phyloP scores from a whole-genome alignment of 2,888 invertebrate genomes.

The Cabera pusaria region DNA sequence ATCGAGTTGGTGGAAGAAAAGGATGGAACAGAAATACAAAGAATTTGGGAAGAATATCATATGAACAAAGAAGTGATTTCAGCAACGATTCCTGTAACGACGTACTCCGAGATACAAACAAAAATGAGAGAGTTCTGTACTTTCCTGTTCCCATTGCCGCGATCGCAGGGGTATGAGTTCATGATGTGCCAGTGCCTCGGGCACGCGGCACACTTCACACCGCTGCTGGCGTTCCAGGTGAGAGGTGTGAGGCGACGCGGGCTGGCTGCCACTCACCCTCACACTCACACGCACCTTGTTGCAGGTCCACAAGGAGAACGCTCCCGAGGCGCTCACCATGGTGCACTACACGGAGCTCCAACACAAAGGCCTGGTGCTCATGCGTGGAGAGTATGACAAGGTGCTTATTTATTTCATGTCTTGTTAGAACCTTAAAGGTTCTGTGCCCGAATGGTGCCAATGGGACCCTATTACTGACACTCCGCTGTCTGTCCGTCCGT shows the following conservation, averaged over 20 bases:
- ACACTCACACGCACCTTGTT: too few relatives aligned
- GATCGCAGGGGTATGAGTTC: constrained; percentile 93
- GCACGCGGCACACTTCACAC: constrained; percentile 91
- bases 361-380: constrained; percentile 89
- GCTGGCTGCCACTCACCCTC: too few relatives aligned
- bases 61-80: constrained; percentile 89
- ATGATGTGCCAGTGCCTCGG: constrained; percentile 89
- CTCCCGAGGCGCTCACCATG: constrained; percentile 93
- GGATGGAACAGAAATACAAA: constrained; percentile 86
- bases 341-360: constrained; percentile 90
- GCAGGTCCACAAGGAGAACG: constrained; percentile 94
- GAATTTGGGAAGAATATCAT: constrained; percentile 93
- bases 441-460: too few relatives aligned
- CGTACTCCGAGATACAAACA: constrained; percentile 83
- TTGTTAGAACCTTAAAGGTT: too few relatives aligned
- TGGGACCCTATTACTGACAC: too few relatives aligned
- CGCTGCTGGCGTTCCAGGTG: constrained; percentile 93
- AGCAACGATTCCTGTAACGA: constrained; percentile 86
- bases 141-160: constrained; percentile 91
- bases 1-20: constrained; percentile 89
- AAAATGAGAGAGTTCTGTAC: constrained; percentile 85
- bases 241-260: too few relatives aligned
- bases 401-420: constrained; percentile 37
- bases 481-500: too few relatives aligned
- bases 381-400: constrained; percentile 94